Evolutionary conservation across 2,888 invertebrate species (phyloP), one percentile per base, ranked within the genome.

Genomic region (Tiphia femorata): DNA sequence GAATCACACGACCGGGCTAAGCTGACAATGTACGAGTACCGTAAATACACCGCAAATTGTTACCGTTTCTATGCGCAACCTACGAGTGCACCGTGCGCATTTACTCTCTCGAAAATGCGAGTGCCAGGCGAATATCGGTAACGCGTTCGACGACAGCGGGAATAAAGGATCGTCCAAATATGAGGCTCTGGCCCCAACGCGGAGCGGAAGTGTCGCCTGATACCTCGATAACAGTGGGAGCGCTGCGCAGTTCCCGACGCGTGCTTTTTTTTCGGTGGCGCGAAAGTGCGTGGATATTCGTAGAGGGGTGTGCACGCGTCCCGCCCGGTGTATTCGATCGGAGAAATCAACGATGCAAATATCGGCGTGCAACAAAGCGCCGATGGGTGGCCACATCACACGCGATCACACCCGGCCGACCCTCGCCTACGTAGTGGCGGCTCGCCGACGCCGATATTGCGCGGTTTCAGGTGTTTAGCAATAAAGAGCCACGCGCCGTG

Each of bases 381-480:
- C 53, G 65, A 60, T 62, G 60, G 67, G 58, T 65, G 35, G 66
- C 75, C 75, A 76, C 75, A 77, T 77, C 76, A 75, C 75, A 75
- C 75, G 71, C 67, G 64, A 63, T 62, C 67, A 60, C 67, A 58
- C 62, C 62, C 68, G 56, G 58, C 63, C 56, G 40, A 53, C 61
- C 51, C 62, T 47, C 57, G 53, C 65, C 59, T 68, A 67, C 57
- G 38, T 19, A 52, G 56, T 55, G 67, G 61, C 64, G 55, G n/a
- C n/a, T n/a, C n/a, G n/a, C n/a, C n/a, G 62, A 35, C 33, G 33
- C 72, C 72, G 72, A 77, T 77, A 77, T 77, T 77, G 74, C 72
- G 74, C 67, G 77, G 77, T 77, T 76, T 76, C 64, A 55, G 72
- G 70, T 73, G 75, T 73, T 76, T 76, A 71, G 72, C 76, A 75